phyloP scores from a whole-genome alignment of 1,140 invertebrate species.

The Drosophila repletoides region DNA sequence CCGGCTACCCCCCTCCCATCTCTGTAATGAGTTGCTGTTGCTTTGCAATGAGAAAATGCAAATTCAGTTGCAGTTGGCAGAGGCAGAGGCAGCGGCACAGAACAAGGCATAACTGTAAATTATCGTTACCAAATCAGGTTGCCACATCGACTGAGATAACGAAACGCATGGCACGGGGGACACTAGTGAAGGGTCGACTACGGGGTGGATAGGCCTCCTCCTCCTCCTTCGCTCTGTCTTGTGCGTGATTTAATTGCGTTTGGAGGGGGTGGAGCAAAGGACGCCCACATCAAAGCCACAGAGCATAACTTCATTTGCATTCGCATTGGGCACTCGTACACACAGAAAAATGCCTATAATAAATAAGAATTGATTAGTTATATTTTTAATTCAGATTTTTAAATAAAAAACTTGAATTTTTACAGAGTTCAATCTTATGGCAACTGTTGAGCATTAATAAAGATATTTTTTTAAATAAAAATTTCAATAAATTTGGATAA shows the following conservation, averaged over 20 bases:
- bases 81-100: constrained; percentile 7
- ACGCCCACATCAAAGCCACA: constrained; percentile 47
- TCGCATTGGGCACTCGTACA: constrained; percentile 27
- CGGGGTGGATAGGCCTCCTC: no score
- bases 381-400: no score
- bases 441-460: no score
- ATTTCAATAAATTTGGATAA: no score
- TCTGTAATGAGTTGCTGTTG: constrained; percentile 31
- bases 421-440: no score
- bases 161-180: no score
- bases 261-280: background rate
- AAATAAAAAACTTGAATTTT: no score
- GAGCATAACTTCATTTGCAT: constrained; percentile 66
- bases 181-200: no score
- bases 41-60: constrained; percentile 26
- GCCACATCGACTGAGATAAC: constrained; percentile 49
- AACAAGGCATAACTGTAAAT: constrained; percentile 51
- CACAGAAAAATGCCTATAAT: no score
- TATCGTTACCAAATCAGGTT: constrained; percentile 71
- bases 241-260: constrained; percentile 57
- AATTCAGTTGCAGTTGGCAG: constrained; percentile 31
- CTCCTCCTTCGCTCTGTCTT: constrained; percentile 29
- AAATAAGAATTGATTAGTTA: no score
- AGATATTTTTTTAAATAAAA: no score
- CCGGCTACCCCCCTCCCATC: no score